phyloP scores from a whole-genome alignment of 1,140 invertebrate species.

The Lepidurus packardi region DNA sequence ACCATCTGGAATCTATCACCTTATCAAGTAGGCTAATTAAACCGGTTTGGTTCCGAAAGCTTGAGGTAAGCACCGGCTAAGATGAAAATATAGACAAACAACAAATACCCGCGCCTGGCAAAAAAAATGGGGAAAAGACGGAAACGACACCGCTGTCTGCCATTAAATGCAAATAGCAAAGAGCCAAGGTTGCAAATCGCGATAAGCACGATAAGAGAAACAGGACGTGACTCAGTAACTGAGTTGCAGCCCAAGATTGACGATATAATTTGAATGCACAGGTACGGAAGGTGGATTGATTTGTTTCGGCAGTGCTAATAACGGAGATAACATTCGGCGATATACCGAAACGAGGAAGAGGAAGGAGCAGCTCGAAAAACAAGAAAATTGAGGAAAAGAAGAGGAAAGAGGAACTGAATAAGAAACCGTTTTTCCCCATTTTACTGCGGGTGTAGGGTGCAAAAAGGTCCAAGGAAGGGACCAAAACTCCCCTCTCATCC shows the following conservation, averaged over 20 bases:
- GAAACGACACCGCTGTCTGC: not conserved
- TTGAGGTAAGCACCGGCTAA: not conserved
- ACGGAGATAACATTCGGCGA: not conserved
- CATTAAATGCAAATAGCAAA: not conserved
- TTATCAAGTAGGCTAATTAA: conserved; percentile 4
- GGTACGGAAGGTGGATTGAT: not conserved
- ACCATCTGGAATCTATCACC: not conserved
- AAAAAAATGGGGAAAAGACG: not conserved
- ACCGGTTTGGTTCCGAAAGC: not conserved
- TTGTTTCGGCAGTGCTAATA: not conserved
- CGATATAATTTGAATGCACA: not conserved
- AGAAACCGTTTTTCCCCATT: conserved; percentile 18
- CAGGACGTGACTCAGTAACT: conserved; percentile 1
- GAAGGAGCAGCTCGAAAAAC: not conserved
- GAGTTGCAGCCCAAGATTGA: not conserved
- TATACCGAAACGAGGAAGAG: not conserved
- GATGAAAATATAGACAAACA: not conserved
- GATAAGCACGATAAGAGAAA: not conserved
- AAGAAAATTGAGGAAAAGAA: not conserved
- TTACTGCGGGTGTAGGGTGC: conserved; percentile 5
- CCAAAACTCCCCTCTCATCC: not conserved
- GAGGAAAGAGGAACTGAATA: not conserved
- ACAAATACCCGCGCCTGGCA: not conserved
- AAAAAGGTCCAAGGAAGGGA: not conserved
- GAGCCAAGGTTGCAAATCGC: not conserved